Conservation (phyloP, 2,113 vertebrate genomes). For the Hyperopisus bebe region DNA sequence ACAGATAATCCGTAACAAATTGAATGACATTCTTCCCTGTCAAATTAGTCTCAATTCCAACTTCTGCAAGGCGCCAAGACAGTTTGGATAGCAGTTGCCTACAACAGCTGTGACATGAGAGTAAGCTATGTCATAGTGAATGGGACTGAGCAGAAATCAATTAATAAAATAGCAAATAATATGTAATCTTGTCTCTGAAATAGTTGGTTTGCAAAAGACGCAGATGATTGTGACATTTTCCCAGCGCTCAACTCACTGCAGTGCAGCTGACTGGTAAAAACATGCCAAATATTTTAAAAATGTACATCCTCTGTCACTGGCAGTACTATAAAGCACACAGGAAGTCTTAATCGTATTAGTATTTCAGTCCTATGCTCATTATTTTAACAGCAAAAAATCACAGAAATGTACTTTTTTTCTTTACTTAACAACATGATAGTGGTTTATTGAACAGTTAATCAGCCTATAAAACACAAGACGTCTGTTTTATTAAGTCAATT, state of each 20-base stretch:
- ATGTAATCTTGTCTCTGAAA: not conserved
- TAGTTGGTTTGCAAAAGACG: not conserved
- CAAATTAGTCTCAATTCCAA: not conserved
- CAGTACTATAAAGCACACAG: not conserved
- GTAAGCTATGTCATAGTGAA: not conserved
- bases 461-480: not conserved
- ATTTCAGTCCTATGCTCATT: not conserved
- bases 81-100: not conserved
- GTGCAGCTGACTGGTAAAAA: not conserved
- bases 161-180: not conserved
- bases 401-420: not conserved
- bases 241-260: not conserved
- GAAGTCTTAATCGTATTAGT: not conserved
- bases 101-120: not conserved
- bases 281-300: not conserved
- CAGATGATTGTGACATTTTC: not conserved
- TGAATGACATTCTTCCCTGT: not conserved
- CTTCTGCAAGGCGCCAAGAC: not conserved
- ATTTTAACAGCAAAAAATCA: not conserved
- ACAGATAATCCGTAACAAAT: not conserved
- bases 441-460: not conserved
- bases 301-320: not conserved
- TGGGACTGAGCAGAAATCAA: not conserved
- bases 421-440: not conserved
- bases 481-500: not conserved